Conservation (phyloP, 2,797 vertebrate genomes). For the Alfaro cultratus region DNA sequence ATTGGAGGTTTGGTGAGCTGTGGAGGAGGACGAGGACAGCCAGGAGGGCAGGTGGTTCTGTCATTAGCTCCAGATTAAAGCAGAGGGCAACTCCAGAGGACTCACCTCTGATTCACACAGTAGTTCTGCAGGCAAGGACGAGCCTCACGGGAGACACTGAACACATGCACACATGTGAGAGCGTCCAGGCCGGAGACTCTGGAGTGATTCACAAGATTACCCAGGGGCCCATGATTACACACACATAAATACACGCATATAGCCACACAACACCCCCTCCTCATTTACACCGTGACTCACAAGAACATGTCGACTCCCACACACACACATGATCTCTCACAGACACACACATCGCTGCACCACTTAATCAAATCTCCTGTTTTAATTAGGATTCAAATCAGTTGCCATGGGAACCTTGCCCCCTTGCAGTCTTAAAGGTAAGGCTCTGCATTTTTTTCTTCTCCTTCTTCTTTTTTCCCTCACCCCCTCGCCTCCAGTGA, state of each 20-base stretch:
- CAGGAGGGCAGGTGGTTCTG: conserved; percentile 70
- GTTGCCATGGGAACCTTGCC: conserved; percentile 80
- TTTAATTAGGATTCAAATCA: conserved; percentile 82
- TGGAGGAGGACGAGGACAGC: conserved; percentile 16
- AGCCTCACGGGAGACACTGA: conserved; percentile 63
- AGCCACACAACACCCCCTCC: conserved; percentile 51
- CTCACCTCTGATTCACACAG: conserved; percentile 78
- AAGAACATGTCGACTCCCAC: conserved; percentile 55
- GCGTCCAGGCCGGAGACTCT: conserved; percentile 41
- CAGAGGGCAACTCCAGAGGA: conserved; percentile 73
- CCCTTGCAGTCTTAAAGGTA: conserved; percentile 71
- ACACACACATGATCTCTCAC: conserved; percentile 33
- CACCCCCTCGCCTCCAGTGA: conserved; percentile 39
- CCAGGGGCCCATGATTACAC: conserved; percentile 49
- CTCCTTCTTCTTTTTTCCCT: too few relatives aligned
- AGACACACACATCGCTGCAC: conserved; percentile 37
- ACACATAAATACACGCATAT: conserved; percentile 34
- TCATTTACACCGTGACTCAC: conserved; percentile 64
- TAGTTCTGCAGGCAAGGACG: conserved; percentile 75
- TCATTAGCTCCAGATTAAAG: conserved; percentile 78
- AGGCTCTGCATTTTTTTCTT: conserved; percentile 25
- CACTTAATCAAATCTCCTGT: conserved; percentile 81
- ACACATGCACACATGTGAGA: conserved; percentile 40
- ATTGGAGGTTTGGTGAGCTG: conserved; percentile 41
- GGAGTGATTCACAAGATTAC: conserved; percentile 69